Evolutionary conservation across 2,888 invertebrate genomes (phyloP).

Genomic region (Clusia tigrina): DNA sequence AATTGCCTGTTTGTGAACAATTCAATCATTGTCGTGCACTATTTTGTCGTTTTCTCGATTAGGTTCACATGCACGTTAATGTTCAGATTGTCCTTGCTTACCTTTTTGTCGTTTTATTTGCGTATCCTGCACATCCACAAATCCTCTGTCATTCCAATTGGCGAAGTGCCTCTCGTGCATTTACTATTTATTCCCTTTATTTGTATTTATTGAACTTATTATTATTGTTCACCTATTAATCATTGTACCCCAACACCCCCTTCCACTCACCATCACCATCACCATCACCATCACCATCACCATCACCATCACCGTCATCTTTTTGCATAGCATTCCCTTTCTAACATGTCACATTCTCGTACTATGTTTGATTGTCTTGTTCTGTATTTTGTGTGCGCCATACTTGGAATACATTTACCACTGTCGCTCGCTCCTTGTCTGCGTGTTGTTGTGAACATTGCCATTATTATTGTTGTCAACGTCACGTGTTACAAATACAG

Average conservation of each 20-base stretch:
- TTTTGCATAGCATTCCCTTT: neutral
- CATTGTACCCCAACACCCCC: constrained; percentile 14
- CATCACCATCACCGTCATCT: constrained; percentile 31
- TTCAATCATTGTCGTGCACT: too few species aligned
- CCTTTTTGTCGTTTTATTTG: neutral
- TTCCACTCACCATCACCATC: constrained; percentile 36
- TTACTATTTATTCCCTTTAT: constrained; percentile 23
- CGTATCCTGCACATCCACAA: too few species aligned
- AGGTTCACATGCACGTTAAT: constrained; percentile 62
- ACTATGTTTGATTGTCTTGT: neutral
- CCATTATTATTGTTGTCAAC: constrained; percentile 11
- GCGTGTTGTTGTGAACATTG: constrained; percentile 13
- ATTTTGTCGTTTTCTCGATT: constrained; percentile 36
- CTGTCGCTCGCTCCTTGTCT: constrained; percentile 15
- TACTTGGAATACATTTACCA: constrained; percentile 14
- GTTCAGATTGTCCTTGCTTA: constrained; percentile 5
- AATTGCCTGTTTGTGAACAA: constrained; percentile 33
- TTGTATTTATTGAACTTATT: neutral
- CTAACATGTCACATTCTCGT: neutral
- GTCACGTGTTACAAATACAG: too few species aligned
- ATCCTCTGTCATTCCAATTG: constrained; percentile 3
- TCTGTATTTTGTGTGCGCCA: constrained; percentile 2
- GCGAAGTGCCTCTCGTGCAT: constrained; percentile 37
- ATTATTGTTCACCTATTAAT: neutral
- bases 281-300: constrained; percentile 25